Evolutionary conservation across 2,113 vertebrate genomes (phyloP).

Genomic region (Casuarius casuarius): DNA sequence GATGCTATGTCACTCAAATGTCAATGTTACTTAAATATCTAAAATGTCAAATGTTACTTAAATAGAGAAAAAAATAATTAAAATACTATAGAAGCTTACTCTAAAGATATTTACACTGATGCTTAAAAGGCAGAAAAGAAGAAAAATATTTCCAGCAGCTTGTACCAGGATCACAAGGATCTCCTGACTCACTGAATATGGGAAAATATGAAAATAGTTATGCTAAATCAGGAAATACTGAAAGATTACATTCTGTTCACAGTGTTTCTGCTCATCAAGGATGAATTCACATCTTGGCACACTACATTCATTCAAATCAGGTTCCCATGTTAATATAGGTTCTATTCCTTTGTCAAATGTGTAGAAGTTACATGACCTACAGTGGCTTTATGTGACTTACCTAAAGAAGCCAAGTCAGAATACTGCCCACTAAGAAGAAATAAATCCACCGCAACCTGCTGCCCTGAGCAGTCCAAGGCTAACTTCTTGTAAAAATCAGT

Average conservation of each 20-base stretch:
- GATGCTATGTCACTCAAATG: not conserved
- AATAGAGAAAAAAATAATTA: not conserved
- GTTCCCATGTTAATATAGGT: not conserved
- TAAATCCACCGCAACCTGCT: conserved; percentile 95
- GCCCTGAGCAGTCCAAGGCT: conserved; percentile 97
- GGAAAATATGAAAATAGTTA: not conserved
- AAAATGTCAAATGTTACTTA: not conserved
- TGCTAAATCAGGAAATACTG: not conserved
- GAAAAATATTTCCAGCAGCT: not conserved
- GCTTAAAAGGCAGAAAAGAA: not conserved
- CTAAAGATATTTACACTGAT: not conserved
- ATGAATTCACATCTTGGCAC: not conserved
- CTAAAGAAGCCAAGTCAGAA: conserved; percentile 93
- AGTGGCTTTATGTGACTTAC: conserved; percentile 70
- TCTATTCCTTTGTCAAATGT: not conserved
- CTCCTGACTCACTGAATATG: not conserved
- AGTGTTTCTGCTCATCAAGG: not conserved
- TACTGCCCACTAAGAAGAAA: conserved; percentile 95
- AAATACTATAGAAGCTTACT: not conserved
- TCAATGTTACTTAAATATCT: not conserved
- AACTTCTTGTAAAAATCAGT: conserved; percentile 99
- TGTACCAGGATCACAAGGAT: not conserved
- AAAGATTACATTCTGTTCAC: not conserved
- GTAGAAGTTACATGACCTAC: not conserved
- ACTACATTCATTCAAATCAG: not conserved